These are phyloP conservation scores for Urocynchramus pylzowi DNA, from an alignment of 2,113 vertebrate species.

Conservation along the genomic window DNA sequence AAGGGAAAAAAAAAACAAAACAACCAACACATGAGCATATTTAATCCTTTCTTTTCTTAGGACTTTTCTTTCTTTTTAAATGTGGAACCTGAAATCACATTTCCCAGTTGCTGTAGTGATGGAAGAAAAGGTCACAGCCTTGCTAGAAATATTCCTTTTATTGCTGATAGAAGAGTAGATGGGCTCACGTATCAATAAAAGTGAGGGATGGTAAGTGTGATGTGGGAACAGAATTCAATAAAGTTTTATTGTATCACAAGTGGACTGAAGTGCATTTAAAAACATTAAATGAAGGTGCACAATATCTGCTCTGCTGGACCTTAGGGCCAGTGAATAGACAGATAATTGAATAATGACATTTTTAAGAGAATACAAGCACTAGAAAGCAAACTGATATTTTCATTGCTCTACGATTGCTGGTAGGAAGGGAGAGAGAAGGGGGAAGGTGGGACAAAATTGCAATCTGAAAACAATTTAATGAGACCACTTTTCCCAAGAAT, in stretches of 20 bases:
- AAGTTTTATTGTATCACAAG: conserved; percentile 57
- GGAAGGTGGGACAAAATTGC: conserved; percentile 15
- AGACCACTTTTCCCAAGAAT: background rate
- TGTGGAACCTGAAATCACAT: background rate
- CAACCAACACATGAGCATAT: background rate
- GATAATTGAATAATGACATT: conserved; percentile 61
- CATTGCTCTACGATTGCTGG: background rate
- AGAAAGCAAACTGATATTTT: conserved; percentile 43
- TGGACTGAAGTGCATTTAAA: conserved; percentile 52
- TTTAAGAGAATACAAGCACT: conserved; percentile 40
- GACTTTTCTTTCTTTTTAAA: background rate
- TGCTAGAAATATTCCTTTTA: conserved; percentile 37
- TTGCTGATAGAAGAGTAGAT: conserved; percentile 24
- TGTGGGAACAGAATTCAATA: conserved; percentile 55
- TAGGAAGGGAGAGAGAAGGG: background rate
- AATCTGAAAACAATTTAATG: conserved; percentile 9
- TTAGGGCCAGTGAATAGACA: conserved; percentile 34
- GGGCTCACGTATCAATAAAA: conserved; percentile 47
- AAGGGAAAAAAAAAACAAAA: background rate
- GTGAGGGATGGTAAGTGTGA: conserved; percentile 24
- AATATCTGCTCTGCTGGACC: conserved; percentile 42
- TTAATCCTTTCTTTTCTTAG: background rate
- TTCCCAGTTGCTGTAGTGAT: background rate
- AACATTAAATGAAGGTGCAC: conserved; percentile 42
- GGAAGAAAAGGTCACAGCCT: conserved; percentile 29